These are phyloP conservation scores for Trissolcus brochymenae DNA, from an alignment of 2,888 invertebrate species.

Conservation along the genomic window DNA sequence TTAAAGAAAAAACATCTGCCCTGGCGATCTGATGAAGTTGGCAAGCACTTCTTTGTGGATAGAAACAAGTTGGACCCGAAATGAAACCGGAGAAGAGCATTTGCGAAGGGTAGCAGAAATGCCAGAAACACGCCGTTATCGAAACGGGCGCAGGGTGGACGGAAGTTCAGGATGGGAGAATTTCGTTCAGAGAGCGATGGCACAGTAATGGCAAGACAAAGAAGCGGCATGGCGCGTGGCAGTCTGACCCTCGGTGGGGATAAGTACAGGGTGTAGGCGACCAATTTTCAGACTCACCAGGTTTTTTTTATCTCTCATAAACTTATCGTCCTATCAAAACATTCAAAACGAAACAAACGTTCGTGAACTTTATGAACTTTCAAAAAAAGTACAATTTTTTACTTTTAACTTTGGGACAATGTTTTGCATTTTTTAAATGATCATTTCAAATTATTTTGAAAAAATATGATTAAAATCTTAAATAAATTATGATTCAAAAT, in stretches of 20 bases:
- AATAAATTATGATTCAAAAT: neutral
- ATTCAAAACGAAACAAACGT: no score
- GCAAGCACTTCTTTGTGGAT: constrained; percentile 15
- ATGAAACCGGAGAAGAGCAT: constrained; percentile 43
- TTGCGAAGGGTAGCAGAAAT: constrained; percentile 38
- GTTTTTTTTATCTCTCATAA: no score
- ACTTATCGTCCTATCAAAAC: no score
- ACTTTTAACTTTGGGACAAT: no score
- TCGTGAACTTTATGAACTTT: no score
- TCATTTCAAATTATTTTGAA: neutral
- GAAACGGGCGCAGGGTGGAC: constrained; percentile 64
- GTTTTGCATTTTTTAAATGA: no score
- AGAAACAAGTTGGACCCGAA: constrained; percentile 41
- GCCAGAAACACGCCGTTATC: constrained; percentile 67
- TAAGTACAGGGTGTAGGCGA: constrained; percentile 64
- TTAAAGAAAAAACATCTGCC: constrained; percentile 20
- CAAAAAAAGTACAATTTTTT: neutral
- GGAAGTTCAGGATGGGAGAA: constrained; percentile 70
- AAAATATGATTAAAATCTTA: neutral
- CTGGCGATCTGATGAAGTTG: constrained; percentile 10
- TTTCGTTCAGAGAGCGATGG: constrained; percentile 63
- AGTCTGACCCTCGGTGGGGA: constrained; percentile 61
- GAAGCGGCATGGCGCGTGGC: constrained; percentile 69
- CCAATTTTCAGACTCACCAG: constrained; percentile 26
- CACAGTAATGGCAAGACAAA: constrained; percentile 63